phyloP scores from a whole-genome alignment of 2,113 vertebrate species.

The Isurus oxyrinchus region DNA sequence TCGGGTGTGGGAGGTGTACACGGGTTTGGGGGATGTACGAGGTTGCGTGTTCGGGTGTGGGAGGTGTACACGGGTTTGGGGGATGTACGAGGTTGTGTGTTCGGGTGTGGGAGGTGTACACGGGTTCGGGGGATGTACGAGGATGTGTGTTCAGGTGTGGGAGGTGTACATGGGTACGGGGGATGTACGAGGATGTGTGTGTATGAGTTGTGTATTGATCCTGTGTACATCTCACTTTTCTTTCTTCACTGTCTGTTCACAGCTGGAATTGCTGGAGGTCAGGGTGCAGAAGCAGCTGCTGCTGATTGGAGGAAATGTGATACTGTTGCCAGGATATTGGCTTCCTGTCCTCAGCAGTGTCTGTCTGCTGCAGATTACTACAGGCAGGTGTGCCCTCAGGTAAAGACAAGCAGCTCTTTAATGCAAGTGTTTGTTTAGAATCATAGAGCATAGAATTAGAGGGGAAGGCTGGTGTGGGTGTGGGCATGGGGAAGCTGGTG shows the following conservation, averaged over 20 bases:
- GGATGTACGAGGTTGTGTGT: too few species aligned
- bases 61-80: too few species aligned
- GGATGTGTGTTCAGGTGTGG: too few species aligned
- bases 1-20: too few species aligned
- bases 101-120: too few species aligned
- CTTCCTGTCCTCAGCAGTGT: slow-evolving; percentile 83
- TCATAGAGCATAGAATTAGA: neutral
- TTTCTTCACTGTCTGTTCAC: neutral
- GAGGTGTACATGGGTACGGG: too few species aligned
- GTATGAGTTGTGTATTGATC: neutral
- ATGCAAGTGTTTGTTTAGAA: neutral
- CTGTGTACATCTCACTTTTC: neutral
- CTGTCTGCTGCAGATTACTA: slow-evolving; percentile 75
- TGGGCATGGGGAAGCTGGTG: too few species aligned
- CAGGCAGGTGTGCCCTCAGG: slow-evolving; percentile 79
- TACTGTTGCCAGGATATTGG: slow-evolving; percentile 73
- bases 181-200: too few species aligned
- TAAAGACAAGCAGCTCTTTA: slow-evolving; percentile 43
- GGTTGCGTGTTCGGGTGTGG: too few species aligned
- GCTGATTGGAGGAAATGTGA: slow-evolving; percentile 89
- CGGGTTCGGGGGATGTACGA: too few species aligned
- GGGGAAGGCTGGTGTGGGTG: too few species aligned
- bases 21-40: too few species aligned
- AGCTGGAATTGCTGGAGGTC: slow-evolving; percentile 46
- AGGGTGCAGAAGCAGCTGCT: slow-evolving; percentile 54